Evolutionary conservation across 2,888 invertebrate species (phyloP).

Genomic region (Rosalia funebris): DNA sequence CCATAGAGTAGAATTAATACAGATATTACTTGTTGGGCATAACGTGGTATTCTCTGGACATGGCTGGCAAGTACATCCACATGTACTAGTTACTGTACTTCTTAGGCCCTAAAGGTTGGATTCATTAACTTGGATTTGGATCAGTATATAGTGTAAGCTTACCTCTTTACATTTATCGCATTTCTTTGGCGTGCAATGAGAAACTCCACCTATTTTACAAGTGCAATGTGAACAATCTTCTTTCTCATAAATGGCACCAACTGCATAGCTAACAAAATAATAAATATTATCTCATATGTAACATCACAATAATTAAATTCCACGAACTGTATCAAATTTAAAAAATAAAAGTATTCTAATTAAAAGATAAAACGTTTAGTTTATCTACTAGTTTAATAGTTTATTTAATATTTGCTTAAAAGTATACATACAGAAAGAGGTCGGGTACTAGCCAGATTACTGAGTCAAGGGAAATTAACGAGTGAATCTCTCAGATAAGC

Average conservation of each 20-base stretch:
- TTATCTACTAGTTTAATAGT: too few relatives aligned
- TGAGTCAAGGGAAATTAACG: too few relatives aligned
- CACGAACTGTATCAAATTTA: too few relatives aligned
- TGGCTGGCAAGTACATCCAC: constrained; percentile 78
- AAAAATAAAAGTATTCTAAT: too few relatives aligned
- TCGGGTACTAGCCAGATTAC: too few relatives aligned
- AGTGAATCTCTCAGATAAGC: too few relatives aligned
- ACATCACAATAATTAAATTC: too few relatives aligned
- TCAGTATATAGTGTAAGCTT: constrained; percentile 35
- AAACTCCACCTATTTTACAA: constrained; percentile 79
- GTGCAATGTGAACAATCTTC: constrained; percentile 82
- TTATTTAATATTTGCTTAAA: too few relatives aligned
- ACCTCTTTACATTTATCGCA: constrained; percentile 73
- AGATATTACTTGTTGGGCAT: constrained; percentile 80
- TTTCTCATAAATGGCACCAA: constrained; percentile 77
- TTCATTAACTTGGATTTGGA: too few relatives aligned
- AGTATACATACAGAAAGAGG: too few relatives aligned
- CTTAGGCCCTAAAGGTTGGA: constrained; percentile 66
- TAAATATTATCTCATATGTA: too few relatives aligned
- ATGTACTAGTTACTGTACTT: constrained; percentile 70
- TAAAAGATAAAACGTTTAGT: too few relatives aligned
- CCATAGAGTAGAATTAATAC: constrained; percentile 77
- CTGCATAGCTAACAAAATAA: constrained; percentile 79
- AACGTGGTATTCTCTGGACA: constrained; percentile 74
- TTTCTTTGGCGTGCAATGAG: constrained; percentile 75